A percentile compares a stretch with the other conserved stretches of the same genome.
Conservation (phyloP, 2,888 invertebrate genomes). For the Acrobasis repandana region DNA sequence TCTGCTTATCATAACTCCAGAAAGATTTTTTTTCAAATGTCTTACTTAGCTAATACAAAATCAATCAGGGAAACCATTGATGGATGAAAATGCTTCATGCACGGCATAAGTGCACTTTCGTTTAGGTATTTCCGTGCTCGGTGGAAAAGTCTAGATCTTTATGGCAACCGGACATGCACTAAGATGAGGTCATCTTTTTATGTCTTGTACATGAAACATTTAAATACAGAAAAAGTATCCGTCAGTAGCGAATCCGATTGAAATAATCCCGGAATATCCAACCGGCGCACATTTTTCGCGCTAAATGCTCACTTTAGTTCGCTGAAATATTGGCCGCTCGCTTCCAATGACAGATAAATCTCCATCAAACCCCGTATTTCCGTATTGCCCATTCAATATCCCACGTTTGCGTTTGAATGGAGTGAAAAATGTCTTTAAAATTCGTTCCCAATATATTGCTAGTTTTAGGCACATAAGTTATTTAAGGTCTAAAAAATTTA, state of each 20-base stretch:
- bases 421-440: constrained; percentile 15
- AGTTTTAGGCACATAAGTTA: neutral
- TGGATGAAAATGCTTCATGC: too few species aligned
- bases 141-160: too few species aligned
- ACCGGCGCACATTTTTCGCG: constrained; percentile 5
- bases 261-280: constrained; percentile 2
- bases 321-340: constrained; percentile 22
- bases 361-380: constrained; percentile 23
- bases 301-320: constrained; percentile 20
- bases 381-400: constrained; percentile 19
- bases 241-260: neutral
- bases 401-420: constrained; percentile 14
- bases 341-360: constrained; percentile 23
- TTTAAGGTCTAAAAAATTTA: neutral
- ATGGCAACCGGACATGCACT: too few species aligned
- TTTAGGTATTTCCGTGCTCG: too few species aligned
- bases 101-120: too few species aligned
- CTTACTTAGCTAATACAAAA: too few species aligned
- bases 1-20: too few species aligned
- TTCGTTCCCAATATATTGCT: constrained; percentile 7
- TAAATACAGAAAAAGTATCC: neutral
- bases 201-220: too few species aligned
- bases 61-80: too few species aligned
- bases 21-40: too few species aligned
- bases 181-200: too few species aligned